Conservation (phyloP, 2,797 vertebrate species). For the Premnoplex brunnescens region DNA sequence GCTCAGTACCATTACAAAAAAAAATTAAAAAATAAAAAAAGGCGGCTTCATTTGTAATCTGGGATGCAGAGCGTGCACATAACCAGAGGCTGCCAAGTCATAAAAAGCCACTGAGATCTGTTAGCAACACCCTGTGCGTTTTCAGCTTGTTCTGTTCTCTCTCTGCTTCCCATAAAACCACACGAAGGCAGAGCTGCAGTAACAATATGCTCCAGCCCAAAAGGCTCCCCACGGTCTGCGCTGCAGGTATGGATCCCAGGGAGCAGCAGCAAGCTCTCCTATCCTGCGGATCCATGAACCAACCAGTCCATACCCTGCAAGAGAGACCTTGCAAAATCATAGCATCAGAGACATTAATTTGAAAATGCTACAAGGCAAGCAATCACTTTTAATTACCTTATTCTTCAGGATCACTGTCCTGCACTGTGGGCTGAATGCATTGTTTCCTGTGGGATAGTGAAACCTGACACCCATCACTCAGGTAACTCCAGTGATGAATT, state of each 20-base stretch:
- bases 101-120: neutral
- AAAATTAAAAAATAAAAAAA: neutral
- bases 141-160: neutral
- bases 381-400: neutral
- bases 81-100: neutral
- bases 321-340: neutral
- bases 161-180: neutral
- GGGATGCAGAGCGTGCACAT: neutral
- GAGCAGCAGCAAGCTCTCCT: neutral
- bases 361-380: neutral
- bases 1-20: neutral
- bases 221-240: rapidly evolving
- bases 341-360: neutral
- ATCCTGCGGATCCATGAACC: rapidly evolving
- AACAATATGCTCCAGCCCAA: neutral
- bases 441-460: neutral
- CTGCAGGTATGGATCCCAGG: rapidly evolving
- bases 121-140: neutral
- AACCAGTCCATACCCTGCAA: rapidly evolving
- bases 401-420: neutral
- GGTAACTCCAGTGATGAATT: neutral
- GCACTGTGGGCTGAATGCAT: neutral
- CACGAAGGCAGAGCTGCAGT: neutral
- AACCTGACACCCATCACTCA: neutral
- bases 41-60: neutral